phyloP scores from a whole-genome alignment of 2,888 invertebrate species.

The Smittia sp. region DNA sequence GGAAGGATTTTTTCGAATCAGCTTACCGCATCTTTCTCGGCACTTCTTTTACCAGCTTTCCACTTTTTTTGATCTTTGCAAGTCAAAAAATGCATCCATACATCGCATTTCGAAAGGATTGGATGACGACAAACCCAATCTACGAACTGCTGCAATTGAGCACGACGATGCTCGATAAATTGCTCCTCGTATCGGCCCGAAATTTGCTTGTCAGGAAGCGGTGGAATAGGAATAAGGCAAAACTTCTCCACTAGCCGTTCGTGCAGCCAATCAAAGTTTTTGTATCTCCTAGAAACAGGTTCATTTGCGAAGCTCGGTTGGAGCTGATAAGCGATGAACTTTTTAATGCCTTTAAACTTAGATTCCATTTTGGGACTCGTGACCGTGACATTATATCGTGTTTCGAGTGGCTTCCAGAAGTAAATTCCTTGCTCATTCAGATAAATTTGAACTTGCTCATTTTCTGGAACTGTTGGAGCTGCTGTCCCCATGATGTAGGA shows the following conservation, averaged over 20 bases:
- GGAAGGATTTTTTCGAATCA: no score
- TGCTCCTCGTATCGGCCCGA: conserved; percentile 96
- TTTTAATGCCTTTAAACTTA: conserved; percentile 95
- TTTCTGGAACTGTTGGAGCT: conserved; percentile 66
- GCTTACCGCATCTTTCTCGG: conserved; percentile 79
- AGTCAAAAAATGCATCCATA: conserved; percentile 95
- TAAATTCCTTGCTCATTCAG: conserved; percentile 68
- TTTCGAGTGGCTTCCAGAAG: conserved; percentile 71
- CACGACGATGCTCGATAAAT: conserved; percentile 90
- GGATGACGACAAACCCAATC: conserved; percentile 97
- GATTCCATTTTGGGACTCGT: conserved; percentile 96
- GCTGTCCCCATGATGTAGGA: conserved; percentile 80
- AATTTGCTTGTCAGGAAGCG: conserved; percentile 96
- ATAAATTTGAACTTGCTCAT: conserved; percentile 69
- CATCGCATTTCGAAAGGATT: conserved; percentile 84
- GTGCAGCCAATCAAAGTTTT: conserved; percentile 99
- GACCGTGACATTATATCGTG: conserved; percentile 79
- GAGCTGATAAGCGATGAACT: conserved; percentile 93
- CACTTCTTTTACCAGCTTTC: conserved; percentile 94
- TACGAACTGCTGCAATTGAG: conserved; percentile 93
- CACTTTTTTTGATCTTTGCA: conserved; percentile 97
- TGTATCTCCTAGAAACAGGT: conserved; percentile 85
- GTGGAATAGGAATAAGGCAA: conserved; percentile 91
- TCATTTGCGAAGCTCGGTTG: conserved; percentile 93
- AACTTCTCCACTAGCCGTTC: conserved; percentile 92